Percentiles rank a stretch among this genome's conserved stretches.
Conservation (phyloP, 2,888 invertebrate species). For the Drosophila birchii region DNA sequence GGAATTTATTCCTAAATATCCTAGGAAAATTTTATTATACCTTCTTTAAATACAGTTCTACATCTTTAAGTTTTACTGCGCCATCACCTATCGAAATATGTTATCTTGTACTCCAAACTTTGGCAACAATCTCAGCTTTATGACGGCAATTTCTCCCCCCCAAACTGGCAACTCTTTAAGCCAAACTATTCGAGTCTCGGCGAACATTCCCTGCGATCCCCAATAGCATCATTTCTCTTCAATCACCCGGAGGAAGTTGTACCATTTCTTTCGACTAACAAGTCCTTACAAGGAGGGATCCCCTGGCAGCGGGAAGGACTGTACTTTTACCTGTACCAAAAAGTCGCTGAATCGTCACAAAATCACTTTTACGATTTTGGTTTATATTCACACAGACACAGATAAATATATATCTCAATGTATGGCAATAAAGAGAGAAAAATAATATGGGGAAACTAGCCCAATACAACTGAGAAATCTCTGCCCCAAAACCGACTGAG, state of each 20-base stretch:
- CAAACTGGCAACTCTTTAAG: conserved; percentile 36
- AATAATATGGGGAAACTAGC: conserved; percentile 65
- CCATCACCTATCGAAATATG: background rate
- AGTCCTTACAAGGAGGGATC: background rate
- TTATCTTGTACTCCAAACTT: background rate
- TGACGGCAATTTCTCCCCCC: conserved; percentile 12
- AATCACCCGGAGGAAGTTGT: conserved; percentile 30
- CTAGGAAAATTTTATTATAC: background rate
- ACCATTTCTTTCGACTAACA: conserved; percentile 30
- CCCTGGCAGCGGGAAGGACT: conserved; percentile 2
- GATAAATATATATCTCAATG: conserved; percentile 25
- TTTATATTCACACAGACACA: conserved; percentile 67
- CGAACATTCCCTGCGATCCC: conserved; percentile 21
- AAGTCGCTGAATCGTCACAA: conserved; percentile 77
- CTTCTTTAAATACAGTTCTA: background rate
- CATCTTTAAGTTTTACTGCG: background rate
- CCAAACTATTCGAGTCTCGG: conserved; percentile 16
- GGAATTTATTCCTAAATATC: background rate
- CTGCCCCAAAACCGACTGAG: conserved; percentile 43
- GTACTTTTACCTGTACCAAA: conserved; percentile 40
- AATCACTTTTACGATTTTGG: conserved; percentile 80
- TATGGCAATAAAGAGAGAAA: conserved; percentile 38
- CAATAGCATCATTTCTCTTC: conserved; percentile 36
- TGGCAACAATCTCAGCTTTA: conserved; percentile 12
- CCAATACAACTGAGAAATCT: conserved; percentile 79